Evolutionary conservation across 2,888 invertebrate genomes (phyloP), one percentile per base, ranked within the genome.

Genomic region (Temnothorax rugatulus): DNA sequence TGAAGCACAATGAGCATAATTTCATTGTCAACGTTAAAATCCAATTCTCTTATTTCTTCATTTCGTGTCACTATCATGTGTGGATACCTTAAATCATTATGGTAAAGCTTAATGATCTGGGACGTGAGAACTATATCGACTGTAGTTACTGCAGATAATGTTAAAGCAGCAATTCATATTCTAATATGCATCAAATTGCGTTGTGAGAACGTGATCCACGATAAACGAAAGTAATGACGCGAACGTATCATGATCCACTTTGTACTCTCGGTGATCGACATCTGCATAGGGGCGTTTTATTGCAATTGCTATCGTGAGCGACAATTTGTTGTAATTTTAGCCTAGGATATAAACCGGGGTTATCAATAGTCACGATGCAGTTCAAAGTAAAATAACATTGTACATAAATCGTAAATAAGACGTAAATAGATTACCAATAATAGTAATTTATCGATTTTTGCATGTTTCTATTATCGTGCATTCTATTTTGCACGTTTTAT

Each of bases 41-140:
- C 9, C 7, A 8, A 38, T 5, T 34, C 15, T 54, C 4, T 64
- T 38, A 41, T 54, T 18, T 66, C 1, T 54, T 29, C 5, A 41
- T 29, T 77, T n/a, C 8, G 8, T 21, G 4, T n/a, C 2, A 38
- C 25, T 54, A 77, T 52, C 25, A 41, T 18, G 2, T 29, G 15
- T 25, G 7, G 68, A 68, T 77, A 68, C 5, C 0, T 52, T 13
- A 66, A 63, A 13, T 34, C 13, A 15, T 41, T 25, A 38, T 1
- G 29, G 9, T 66, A 8, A 66, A n/a, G 25, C 15, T 54, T 25
- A 54, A 21, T 54, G 21, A 76, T 50, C 47, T 64, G 47, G n/a
- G 0, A 4, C 52, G 88, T 86, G 86, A 84, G 81, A 84, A 86
- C 81, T 50, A 9, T 86, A 86, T 82, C 86, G 71, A 63, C 82